phyloP scores from a whole-genome alignment of 92 coral and sea anemone species.

The Porites cylindrica region DNA sequence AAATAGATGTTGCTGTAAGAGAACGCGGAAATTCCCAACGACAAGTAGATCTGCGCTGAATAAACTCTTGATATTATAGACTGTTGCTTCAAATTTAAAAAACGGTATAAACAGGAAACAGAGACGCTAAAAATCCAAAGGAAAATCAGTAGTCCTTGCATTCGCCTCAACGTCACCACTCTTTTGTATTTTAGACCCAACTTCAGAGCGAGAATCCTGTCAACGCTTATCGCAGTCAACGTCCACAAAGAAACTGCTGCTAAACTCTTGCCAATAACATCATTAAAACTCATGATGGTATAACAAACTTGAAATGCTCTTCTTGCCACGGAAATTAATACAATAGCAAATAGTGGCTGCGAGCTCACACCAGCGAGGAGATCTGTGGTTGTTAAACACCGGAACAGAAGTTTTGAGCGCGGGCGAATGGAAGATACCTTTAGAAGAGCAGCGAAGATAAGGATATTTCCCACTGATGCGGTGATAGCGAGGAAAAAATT shows the following conservation, averaged over 20 bases:
- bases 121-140: not conserved
- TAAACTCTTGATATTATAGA: not conserved
- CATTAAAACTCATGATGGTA: not conserved
- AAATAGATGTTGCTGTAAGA: not conserved
- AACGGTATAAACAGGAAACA: not conserved
- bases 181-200: not conserved
- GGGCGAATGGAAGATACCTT: conserved; percentile 21
- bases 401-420: conserved; percentile 21
- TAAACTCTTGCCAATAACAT: not conserved
- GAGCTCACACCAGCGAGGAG: not conserved
- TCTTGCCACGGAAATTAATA: no score
- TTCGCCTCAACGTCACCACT: not conserved
- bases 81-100: not conserved
- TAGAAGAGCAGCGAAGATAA: not conserved
- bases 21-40: not conserved
- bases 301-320: not conserved
- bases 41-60: not conserved
- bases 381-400: conserved; percentile 18
- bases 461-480: not conserved
- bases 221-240: not conserved
- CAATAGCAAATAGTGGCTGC: conserved; percentile 1
- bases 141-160: not conserved
- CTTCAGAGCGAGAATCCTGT: not conserved
- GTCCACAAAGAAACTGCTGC: not conserved
- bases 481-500: not conserved